Evolutionary conservation across 2,888 invertebrate genomes (phyloP).

Genomic region (Temnothorax rugatulus): DNA sequence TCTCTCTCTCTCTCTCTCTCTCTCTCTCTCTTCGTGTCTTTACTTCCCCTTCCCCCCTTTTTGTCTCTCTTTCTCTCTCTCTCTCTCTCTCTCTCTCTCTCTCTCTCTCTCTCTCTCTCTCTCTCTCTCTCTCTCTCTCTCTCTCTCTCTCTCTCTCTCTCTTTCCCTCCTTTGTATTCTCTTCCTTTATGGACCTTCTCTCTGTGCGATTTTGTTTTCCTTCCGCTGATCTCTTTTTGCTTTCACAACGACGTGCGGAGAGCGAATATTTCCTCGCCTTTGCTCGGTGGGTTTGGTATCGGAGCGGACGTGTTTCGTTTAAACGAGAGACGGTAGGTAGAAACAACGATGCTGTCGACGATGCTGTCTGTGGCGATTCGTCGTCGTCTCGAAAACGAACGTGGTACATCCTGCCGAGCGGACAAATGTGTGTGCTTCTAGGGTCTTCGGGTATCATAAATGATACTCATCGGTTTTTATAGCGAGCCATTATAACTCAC

Average conservation of each 20-base stretch:
- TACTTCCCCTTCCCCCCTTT: not conserved
- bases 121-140: constrained; percentile 23
- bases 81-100: not conserved
- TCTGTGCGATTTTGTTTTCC: constrained; percentile 49
- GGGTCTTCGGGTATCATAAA: constrained; percentile 35
- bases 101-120: not conserved
- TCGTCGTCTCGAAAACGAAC: constrained; percentile 44
- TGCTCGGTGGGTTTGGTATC: constrained; percentile 33
- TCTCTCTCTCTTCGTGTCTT: constrained; percentile 24
- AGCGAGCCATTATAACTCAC: constrained; percentile 27
- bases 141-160: constrained; percentile 1
- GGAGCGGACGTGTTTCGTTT: constrained; percentile 45
- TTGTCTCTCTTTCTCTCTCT: not conserved
- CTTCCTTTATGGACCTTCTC: constrained; percentile 42
- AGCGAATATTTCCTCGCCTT: constrained; percentile 58
- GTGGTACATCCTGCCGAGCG: constrained; percentile 11
- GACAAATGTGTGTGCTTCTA: not conserved
- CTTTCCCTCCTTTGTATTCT: constrained; percentile 17
- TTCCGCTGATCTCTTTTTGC: constrained; percentile 45
- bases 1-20: constrained; percentile 5
- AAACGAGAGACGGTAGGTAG: constrained; percentile 39
- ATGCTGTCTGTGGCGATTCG: constrained; percentile 28
- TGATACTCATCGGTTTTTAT: constrained; percentile 35
- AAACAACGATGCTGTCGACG: constrained; percentile 29
- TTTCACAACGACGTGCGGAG: constrained; percentile 30